These are phyloP conservation scores for Chaenocephalus aceratus DNA, from an alignment of 2,113 vertebrate species.

Conservation along the genomic window DNA sequence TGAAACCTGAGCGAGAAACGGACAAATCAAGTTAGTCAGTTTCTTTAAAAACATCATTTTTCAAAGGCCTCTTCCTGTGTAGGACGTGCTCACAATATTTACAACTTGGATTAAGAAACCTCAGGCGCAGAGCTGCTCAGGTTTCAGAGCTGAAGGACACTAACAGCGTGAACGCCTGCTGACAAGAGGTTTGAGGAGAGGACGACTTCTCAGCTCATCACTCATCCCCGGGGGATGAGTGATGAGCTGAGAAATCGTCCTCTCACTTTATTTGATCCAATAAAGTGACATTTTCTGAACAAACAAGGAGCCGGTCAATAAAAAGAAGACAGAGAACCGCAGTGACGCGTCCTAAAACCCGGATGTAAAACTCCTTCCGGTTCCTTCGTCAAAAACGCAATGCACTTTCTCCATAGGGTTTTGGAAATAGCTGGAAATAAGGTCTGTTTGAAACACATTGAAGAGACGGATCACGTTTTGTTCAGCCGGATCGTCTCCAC, in stretches of 20 bases:
- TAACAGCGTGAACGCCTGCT: background rate
- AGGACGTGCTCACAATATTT: background rate
- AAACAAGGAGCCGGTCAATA: background rate
- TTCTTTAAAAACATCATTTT: background rate
- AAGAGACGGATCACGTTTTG: too few species aligned
- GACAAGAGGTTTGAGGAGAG: background rate
- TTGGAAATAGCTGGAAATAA: too few species aligned
- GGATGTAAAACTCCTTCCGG: too few species aligned
- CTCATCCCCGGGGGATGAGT: background rate
- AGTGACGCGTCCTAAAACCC: too few species aligned
- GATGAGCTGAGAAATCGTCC: too few species aligned
- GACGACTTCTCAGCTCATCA: too few species aligned
- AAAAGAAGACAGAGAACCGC: background rate
- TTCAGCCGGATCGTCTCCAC: too few species aligned
- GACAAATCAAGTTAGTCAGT: background rate
- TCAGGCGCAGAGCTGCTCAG: background rate
- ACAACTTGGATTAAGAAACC: background rate
- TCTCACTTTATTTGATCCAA: background rate
- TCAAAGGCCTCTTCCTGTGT: background rate
- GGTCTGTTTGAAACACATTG: too few species aligned
- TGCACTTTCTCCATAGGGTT: too few species aligned
- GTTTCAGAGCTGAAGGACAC: slow-evolving; percentile 2
- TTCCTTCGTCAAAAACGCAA: too few species aligned
- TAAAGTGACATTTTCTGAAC: background rate
- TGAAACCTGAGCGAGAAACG: slow-evolving; percentile 87